Evolutionary conservation across 2,888 invertebrate genomes (phyloP).

Genomic region (Netelia melanura): DNA sequence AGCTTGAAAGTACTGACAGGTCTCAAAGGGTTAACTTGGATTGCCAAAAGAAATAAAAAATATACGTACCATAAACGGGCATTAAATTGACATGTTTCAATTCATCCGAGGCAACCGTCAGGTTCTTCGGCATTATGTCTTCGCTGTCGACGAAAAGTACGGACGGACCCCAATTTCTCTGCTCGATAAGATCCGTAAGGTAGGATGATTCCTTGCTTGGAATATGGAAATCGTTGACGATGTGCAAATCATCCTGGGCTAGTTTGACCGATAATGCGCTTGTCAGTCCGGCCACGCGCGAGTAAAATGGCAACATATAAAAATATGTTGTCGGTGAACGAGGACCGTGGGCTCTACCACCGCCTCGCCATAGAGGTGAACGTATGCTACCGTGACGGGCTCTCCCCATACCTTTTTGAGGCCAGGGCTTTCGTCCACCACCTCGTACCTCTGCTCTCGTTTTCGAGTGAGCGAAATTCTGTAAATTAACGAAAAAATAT

Average conservation of each 20-base stretch:
- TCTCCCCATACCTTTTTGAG: conserved; percentile 96
- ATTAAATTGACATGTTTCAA: conserved; percentile 96
- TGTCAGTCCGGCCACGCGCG: conserved; percentile 92
- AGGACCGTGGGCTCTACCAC: conserved; percentile 96
- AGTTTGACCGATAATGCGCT: conserved; percentile 95
- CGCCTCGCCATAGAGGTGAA: conserved; percentile 94
- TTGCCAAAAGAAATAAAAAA: not conserved
- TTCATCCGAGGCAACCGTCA: conserved; percentile 91
- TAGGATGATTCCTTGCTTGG: conserved; percentile 93
- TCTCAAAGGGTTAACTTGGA: too few species aligned
- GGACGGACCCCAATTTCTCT: conserved; percentile 98
- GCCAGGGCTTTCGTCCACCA: conserved; percentile 98
- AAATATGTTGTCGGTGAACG: conserved; percentile 96
- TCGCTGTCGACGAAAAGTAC: conserved; percentile 97
- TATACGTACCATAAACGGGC: conserved; percentile 93
- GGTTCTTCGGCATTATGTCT: conserved; percentile 95
- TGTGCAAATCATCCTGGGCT: conserved; percentile 97
- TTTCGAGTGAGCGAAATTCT: conserved; percentile 91
- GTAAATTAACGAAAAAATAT: conserved; percentile 53
- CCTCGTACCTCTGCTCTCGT: conserved; percentile 94
- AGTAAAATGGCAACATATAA: conserved; percentile 95
- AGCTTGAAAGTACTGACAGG: too few species aligned
- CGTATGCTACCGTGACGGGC: conserved; percentile 97
- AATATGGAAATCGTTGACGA: conserved; percentile 94
- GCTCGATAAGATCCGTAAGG: conserved; percentile 92